Conservation (phyloP, 2,113 vertebrate genomes). For the Mola mola region DNA sequence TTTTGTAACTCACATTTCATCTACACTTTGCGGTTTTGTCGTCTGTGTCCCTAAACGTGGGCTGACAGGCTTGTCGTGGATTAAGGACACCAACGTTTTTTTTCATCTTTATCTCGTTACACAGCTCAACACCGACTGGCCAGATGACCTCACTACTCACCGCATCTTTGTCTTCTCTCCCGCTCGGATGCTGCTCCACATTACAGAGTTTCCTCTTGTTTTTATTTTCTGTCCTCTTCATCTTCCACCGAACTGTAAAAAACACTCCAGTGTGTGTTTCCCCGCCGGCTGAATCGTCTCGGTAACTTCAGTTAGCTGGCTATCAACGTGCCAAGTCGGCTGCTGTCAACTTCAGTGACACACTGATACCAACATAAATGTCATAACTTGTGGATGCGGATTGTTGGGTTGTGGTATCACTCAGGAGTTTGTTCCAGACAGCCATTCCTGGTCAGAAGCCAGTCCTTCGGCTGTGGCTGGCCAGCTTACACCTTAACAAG, state of each 20-base stretch:
- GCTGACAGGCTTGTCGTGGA: neutral
- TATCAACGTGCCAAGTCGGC: constrained; percentile 14
- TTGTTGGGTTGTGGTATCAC: neutral
- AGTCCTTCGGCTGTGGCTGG: neutral
- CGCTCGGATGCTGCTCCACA: constrained; percentile 44
- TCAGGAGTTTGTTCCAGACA: neutral
- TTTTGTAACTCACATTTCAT: no score
- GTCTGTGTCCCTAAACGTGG: neutral
- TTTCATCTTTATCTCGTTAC: neutral
- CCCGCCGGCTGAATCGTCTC: neutral
- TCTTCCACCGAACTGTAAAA: constrained; percentile 3
- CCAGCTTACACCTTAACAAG: neutral
- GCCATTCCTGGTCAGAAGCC: constrained; percentile 12
- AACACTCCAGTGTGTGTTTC: neutral
- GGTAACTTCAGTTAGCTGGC: constrained; percentile 10
- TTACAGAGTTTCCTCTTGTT: constrained; percentile 65
- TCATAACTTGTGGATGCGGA: constrained; percentile 6
- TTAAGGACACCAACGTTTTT: neutral
- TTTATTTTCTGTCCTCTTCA: constrained; percentile 54
- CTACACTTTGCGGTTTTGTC: no score
- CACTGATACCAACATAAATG: neutral
- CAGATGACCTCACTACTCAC: constrained; percentile 57
- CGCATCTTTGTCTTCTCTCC: constrained; percentile 56
- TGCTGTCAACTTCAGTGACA: constrained; percentile 12
- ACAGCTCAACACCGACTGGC: no score